Base-by-base conservation (phyloP, 2,888 invertebrate genomes). In the Bombylius discolor region DNA sequence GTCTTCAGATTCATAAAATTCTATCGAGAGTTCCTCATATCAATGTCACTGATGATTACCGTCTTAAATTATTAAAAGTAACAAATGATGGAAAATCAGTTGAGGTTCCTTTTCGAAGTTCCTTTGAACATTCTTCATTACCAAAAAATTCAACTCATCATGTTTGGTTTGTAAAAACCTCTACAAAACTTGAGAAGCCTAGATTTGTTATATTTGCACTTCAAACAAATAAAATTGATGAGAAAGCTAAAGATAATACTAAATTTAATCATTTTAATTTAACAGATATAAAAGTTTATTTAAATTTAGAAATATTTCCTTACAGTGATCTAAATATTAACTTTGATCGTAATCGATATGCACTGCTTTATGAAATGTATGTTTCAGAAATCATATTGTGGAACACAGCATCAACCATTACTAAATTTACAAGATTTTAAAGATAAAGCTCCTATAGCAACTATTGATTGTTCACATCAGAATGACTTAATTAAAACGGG, bases 181-280 rank as follows among this genome's bases (percentile, higher is more conserved):
- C 66, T 12, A 62, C 62, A 13, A 64, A 65, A 55, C 57, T 70
- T 47, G 71, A 72, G 62, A 70, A 69, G 62, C 71, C 71, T 3
- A 58, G 70, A 50, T 73, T 61, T 59, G 8, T 36, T 36, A 67
- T 73, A 46, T 47, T 72, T 23, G 70, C 64, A 9, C 65, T 72
- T 49, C 72, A 74, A 65, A 71, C 68, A 14, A 61, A 66, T 54
- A 61, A 66, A 59, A 70, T 68, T 63, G 67, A 66, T 62, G 56
- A 62, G 32, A 51, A 42, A 36, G 36, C 5, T 5, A 36, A 36
- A 36, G 61, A 69, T 60, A 66, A 39, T 11, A 53, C 51, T 12
- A 51, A 13, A 53, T 61, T 60, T 23, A 55, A 59, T 56, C 57
- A 58, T 58, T 69, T 69, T 59, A 60, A 67, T 44, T 51, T 72